Conservation (phyloP, 2,113 vertebrate species). For the Orycteropus afer region DNA sequence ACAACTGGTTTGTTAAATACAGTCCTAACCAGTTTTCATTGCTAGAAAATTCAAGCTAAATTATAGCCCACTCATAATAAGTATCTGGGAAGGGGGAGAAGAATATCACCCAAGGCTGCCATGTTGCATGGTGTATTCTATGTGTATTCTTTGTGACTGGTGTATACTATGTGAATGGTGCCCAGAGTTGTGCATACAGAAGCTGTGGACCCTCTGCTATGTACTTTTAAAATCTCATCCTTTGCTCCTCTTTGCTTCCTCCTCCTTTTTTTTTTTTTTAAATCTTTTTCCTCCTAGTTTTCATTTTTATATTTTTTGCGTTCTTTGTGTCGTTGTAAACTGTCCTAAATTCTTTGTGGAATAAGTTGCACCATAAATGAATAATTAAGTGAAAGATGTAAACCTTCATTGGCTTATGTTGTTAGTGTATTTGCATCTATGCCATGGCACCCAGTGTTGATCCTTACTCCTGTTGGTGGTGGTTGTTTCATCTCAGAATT, state of each 20-base stretch:
- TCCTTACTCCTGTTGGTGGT: neutral
- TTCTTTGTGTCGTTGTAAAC: neutral
- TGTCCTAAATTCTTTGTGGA: neutral
- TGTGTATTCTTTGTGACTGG: neutral
- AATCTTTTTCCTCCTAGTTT: neutral
- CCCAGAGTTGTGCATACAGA: neutral
- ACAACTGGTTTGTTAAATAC: constrained; percentile 36
- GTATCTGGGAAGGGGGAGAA: accelerated
- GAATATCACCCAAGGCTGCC: neutral
- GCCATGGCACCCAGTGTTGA: neutral
- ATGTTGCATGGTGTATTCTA: accelerated
- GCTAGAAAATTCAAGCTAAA: neutral
- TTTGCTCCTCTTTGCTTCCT: neutral
- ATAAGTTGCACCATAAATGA: neutral
- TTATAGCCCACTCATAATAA: neutral
- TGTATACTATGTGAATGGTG: neutral
- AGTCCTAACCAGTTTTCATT: neutral
- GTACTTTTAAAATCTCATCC: neutral
- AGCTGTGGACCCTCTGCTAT: neutral
- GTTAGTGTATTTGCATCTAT: neutral
- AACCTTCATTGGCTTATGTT: neutral
- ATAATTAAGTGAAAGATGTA: neutral
- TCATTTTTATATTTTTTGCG: neutral
- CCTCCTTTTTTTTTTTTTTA: neutral
- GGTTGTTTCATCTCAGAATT: constrained; percentile 5